phyloP scores from a whole-genome alignment of 2,113 vertebrate species.

The Eublepharis macularius region DNA sequence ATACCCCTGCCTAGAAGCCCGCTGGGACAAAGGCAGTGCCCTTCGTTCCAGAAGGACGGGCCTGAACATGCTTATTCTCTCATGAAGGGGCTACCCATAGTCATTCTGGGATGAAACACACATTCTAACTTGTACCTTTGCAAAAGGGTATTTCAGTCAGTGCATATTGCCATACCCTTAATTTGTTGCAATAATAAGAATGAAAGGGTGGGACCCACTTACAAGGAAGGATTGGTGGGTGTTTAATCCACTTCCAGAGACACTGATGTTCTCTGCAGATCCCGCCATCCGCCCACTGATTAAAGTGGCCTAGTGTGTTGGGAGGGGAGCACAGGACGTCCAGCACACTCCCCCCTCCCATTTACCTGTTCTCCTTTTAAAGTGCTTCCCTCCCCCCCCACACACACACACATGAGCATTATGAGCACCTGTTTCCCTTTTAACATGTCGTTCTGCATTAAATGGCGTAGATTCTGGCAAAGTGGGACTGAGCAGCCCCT shows the following conservation, averaged over 20 bases:
- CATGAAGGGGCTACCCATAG: too few relatives aligned
- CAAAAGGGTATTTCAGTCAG: not conserved
- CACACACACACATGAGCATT: too few relatives aligned
- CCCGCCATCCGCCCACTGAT: too few relatives aligned
- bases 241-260: not conserved
- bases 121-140: not conserved
- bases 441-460: not conserved
- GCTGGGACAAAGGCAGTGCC: not conserved
- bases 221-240: not conserved
- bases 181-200: not conserved
- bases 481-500: not conserved
- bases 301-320: not conserved
- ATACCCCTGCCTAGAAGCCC: not conserved
- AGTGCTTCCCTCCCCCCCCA: too few relatives aligned
- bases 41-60: not conserved
- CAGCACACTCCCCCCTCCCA: too few relatives aligned
- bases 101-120: too few relatives aligned
- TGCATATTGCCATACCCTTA: not conserved
- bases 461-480: rapidly evolving
- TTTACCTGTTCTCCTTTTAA: not conserved
- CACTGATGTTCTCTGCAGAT: not conserved
- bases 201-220: not conserved
- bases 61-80: too few relatives aligned
- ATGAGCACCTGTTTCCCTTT: not conserved
- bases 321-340: too few relatives aligned